Conservation (phyloP, 2,888 invertebrate species). For the Apamea crenata region DNA sequence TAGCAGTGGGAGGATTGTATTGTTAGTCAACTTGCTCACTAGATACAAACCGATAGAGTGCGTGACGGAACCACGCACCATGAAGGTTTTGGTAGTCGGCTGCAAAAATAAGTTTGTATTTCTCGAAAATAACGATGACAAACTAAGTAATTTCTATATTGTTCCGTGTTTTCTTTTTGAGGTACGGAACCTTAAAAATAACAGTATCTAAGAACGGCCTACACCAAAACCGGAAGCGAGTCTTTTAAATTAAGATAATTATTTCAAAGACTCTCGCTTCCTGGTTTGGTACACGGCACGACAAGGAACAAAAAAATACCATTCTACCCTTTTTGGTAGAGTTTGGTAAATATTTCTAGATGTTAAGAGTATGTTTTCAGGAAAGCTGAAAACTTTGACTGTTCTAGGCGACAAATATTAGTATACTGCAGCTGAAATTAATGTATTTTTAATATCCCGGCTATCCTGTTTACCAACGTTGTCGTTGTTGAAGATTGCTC, state of each 20-base stretch:
- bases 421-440: not conserved
- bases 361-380: not conserved
- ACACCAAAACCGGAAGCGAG: not conserved
- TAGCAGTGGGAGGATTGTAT: conserved; percentile 5
- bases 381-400: not conserved
- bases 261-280: not conserved
- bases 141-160: too few species aligned
- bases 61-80: not conserved
- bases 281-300: not conserved
- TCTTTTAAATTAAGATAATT: not conserved
- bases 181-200: not conserved
- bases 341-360: not conserved
- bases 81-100: too few species aligned
- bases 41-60: too few species aligned
- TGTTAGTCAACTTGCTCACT: conserved; percentile 8
- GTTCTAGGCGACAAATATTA: not conserved
- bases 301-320: not conserved
- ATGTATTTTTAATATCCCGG: too few species aligned
- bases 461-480: not conserved
- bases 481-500: not conserved
- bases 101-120: not conserved
- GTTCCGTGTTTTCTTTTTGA: not conserved
- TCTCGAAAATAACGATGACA: not conserved
- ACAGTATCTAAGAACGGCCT: not conserved
- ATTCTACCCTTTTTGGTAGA: not conserved